A percentile compares a stretch with the other conserved stretches of the same genome.
Conservation (phyloP, 1,140 invertebrate genomes). For the Drosophila auraria region DNA sequence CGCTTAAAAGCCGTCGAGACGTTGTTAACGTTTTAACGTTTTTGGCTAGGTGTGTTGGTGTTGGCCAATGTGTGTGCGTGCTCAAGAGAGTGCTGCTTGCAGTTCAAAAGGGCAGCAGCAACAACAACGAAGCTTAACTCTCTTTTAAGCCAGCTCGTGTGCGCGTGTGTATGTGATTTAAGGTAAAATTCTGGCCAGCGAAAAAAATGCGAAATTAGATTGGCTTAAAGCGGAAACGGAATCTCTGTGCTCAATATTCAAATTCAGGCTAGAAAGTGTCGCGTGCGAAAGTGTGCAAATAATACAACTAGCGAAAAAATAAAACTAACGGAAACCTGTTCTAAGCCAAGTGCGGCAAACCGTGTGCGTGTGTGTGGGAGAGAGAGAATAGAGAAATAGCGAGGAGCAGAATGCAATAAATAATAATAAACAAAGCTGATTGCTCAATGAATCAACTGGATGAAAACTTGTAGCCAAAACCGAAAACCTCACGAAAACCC, state of each 20-base stretch:
- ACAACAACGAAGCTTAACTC: conserved; percentile 17
- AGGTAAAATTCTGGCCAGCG: conserved; percentile 44
- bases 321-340: conserved; percentile 58
- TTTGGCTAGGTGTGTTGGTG: conserved; percentile 33
- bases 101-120: conserved; percentile 48
- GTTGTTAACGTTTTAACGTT: conserved; percentile 21
- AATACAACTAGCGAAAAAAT: conserved; percentile 48
- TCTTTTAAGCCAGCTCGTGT: conserved; percentile 39
- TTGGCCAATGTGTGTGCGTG: conserved; percentile 58
- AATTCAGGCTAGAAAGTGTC: conserved; percentile 79
- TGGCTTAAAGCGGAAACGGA: conserved; percentile 65
- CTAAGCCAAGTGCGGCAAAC: conserved; percentile 69
- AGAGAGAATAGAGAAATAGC: conserved; percentile 29
- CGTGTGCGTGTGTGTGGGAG: conserved; percentile 2
- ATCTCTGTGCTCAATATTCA: conserved; percentile 71
- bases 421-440: conserved; percentile 23
- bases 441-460: conserved; percentile 39
- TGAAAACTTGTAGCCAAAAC: conserved; percentile 23
- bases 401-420: conserved; percentile 52
- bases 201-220: conserved; percentile 40
- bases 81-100: conserved; percentile 36
- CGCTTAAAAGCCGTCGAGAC: conserved; percentile 30
- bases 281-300: conserved; percentile 79
- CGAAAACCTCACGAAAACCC: conserved; percentile 37
- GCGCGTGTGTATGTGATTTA: conserved; percentile 24